Evolutionary conservation across 2,888 invertebrate genomes (phyloP).

Genomic region (Mylabris sibirica): DNA sequence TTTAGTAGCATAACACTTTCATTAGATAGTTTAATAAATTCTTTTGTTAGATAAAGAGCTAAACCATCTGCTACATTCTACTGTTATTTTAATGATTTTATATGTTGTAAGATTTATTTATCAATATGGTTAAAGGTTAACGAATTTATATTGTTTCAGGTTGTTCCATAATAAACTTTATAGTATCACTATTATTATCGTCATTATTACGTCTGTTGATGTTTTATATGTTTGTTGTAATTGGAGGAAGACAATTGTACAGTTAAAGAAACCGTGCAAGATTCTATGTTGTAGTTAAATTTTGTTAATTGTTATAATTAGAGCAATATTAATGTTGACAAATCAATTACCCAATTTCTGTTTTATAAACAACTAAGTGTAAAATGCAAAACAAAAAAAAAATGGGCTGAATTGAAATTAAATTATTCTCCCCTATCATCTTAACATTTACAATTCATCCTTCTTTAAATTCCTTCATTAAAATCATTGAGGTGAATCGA

Average conservation of each 20-base stretch:
- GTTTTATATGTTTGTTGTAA: neutral
- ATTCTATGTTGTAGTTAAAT: neutral
- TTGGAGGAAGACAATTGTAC: neutral
- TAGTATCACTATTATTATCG: neutral
- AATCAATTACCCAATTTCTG: neutral
- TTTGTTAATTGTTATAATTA: neutral
- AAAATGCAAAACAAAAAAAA: no score
- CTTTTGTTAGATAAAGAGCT: no score
- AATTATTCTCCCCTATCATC: no score
- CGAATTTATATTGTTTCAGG: neutral
- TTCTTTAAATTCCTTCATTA: no score
- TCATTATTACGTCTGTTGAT: neutral
- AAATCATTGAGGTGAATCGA: neutral
- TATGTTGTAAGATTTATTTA: neutral
- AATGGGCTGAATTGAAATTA: no score
- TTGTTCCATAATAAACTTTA: neutral
- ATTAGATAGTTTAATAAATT: no score
- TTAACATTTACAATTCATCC: no score
- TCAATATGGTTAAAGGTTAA: neutral
- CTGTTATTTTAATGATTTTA: no score
- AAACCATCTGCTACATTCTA: no score
- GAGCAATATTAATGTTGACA: neutral
- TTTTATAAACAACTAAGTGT: no score
- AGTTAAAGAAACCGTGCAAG: neutral
- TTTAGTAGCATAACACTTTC: no score